Percentiles rank a stretch among this genome's conserved stretches.
These are phyloP conservation scores for Pissodes strobi DNA, from an alignment of 1,140 invertebrate species.

Conservation along the genomic window DNA sequence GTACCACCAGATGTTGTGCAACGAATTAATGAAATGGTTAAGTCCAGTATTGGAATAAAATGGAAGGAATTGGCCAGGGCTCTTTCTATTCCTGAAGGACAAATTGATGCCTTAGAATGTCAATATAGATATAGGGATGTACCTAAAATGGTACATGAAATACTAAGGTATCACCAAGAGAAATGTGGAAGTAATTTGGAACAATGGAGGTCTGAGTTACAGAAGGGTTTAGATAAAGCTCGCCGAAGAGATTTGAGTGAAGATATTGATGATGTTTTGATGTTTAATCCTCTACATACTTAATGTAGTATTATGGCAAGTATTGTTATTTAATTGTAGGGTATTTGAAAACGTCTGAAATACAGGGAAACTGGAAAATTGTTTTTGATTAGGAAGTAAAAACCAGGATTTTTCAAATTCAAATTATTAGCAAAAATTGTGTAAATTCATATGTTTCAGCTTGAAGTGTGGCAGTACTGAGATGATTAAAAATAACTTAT, in stretches of 20 bases:
- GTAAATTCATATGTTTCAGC: too few species aligned
- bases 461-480: too few species aligned
- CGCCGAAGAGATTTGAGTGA: slow-evolving; percentile 35
- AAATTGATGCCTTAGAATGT: slow-evolving; percentile 33
- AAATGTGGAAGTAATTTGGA: slow-evolving; percentile 15
- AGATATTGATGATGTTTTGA: slow-evolving; percentile 33
- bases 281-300: slow-evolving; percentile 3
- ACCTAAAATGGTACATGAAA: slow-evolving; percentile 17
- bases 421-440: too few species aligned
- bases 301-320: neutral
- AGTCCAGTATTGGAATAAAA: slow-evolving; percentile 30
- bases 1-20: slow-evolving; percentile 1
- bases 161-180: slow-evolving; percentile 22
- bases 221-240: slow-evolving; percentile 18
- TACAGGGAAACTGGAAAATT: too few species aligned
- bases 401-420: too few species aligned
- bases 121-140: slow-evolving; percentile 2
- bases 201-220: slow-evolving; percentile 12
- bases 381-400: too few species aligned
- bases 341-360: too few species aligned
- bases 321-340: too few species aligned
- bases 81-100: slow-evolving; percentile 30
- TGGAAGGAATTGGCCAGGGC: slow-evolving; percentile 40
- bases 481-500: too few species aligned
- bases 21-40: slow-evolving; percentile 26